Evolutionary conservation across 2,888 invertebrate species (phyloP).

Genomic region (Agriopis leucophaearia): DNA sequence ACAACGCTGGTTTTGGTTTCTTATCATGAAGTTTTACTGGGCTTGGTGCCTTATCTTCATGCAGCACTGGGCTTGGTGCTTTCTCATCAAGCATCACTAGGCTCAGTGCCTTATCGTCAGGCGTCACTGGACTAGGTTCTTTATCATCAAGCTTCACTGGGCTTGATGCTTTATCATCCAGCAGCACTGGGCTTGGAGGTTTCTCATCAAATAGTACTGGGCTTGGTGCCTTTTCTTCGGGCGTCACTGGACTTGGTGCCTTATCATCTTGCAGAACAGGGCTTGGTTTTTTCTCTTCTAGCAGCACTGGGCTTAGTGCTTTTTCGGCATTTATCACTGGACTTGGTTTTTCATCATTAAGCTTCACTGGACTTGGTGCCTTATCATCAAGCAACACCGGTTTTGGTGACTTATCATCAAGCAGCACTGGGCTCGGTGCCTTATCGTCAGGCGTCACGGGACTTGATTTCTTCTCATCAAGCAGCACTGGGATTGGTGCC

Average conservation of each 20-base stretch:
- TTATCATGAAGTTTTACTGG: not conserved
- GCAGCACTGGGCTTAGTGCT: constrained; percentile 19
- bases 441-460: constrained; percentile 18
- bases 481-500: no score
- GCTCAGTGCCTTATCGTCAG: not conserved
- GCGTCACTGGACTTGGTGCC: not conserved
- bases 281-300: constrained; percentile 10
- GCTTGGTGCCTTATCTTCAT: not conserved
- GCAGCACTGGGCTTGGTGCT: not conserved
- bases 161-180: constrained; percentile 31
- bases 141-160: not conserved
- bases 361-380: not conserved
- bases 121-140: constrained; percentile 24
- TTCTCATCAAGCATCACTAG: constrained; percentile 9
- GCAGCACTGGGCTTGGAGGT: constrained; percentile 4
- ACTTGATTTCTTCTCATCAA: constrained; percentile 20
- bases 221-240: no score
- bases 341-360: not conserved
- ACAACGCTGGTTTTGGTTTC: constrained; percentile 6
- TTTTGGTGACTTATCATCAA: not conserved
- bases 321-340: constrained; percentile 15
- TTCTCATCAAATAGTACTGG: constrained; percentile 29
- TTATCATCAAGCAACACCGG: not conserved
- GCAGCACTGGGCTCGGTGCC: no score
- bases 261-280: constrained; percentile 12